These are phyloP conservation scores for Syritta pipiens DNA, from an alignment of 2,888 invertebrate species.

Conservation along the genomic window DNA sequence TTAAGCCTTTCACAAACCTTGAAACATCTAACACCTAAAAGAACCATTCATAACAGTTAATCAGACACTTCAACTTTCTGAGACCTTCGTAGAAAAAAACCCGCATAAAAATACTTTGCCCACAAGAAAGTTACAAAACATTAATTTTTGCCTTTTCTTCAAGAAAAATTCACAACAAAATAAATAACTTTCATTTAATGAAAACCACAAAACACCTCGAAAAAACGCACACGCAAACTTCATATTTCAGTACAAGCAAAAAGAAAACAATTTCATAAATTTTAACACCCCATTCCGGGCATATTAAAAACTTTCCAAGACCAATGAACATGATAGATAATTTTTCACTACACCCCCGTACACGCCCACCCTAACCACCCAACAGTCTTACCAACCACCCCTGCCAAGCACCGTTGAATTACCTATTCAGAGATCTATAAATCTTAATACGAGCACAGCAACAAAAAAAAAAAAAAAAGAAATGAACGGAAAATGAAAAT, in stretches of 20 bases:
- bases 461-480: background rate
- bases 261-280: conserved; percentile 39
- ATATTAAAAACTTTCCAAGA: conserved; percentile 13
- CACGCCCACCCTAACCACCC: background rate
- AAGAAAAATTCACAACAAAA: no score
- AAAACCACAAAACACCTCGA: background rate
- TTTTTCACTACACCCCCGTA: conserved; percentile 1
- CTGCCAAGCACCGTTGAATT: conserved; percentile 43
- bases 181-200: no score
- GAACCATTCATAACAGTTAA: no score
- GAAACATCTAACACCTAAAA: no score
- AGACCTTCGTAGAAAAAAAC: no score
- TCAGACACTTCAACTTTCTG: no score
- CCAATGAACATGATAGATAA: conserved; percentile 24
- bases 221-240: background rate
- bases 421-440: conserved; percentile 50
- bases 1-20: no score
- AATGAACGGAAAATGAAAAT: background rate
- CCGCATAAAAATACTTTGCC: no score
- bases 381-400: no score
- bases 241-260: conserved; percentile 18
- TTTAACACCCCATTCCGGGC: conserved; percentile 7
- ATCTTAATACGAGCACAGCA: conserved; percentile 35
- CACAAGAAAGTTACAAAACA: no score
- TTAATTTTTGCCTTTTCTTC: no score